Conservation (phyloP, 2,113 vertebrate genomes). For the Oryzias woworae region DNA sequence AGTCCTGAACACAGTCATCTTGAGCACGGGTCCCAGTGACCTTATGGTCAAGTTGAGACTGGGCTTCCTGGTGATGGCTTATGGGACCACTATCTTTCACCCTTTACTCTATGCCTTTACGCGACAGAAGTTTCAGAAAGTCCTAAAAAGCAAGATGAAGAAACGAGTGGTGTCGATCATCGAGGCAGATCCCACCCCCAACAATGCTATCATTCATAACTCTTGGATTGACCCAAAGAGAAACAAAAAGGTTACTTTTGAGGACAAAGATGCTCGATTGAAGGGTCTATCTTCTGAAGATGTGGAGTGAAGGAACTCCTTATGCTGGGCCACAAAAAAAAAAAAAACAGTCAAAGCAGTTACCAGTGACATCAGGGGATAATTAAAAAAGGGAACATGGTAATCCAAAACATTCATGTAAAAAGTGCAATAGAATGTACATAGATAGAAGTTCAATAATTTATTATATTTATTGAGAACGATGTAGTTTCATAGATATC, state of each 20-base stretch:
- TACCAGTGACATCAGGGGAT: slow-evolving; percentile 60
- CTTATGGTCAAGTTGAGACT: slow-evolving; percentile 91
- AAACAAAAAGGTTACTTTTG: slow-evolving; percentile 92
- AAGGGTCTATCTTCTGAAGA: slow-evolving; percentile 91
- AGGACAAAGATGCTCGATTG: slow-evolving; percentile 87
- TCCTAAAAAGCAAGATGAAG: slow-evolving; percentile 99
- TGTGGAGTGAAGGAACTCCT: slow-evolving; percentile 58
- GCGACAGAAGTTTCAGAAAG: slow-evolving; percentile 98
- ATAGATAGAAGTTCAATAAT: slow-evolving; percentile 65
- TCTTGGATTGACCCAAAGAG: slow-evolving; percentile 98
- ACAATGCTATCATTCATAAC: slow-evolving; percentile 95
- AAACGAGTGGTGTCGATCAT: slow-evolving; percentile 97
- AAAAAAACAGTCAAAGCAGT: slow-evolving; percentile 40
- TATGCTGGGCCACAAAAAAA: neutral
- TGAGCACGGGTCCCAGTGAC: slow-evolving; percentile 91
- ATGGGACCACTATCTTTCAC: slow-evolving; percentile 97
- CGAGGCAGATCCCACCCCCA: slow-evolving; percentile 94
- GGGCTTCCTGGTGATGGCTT: slow-evolving; percentile 98
- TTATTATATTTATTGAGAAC: slow-evolving; percentile 80
- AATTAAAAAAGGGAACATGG: slow-evolving; percentile 65
- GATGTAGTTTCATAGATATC: slow-evolving; percentile 74
- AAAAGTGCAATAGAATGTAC: slow-evolving; percentile 67
- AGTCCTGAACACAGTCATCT: slow-evolving; percentile 94
- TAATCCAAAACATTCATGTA: slow-evolving; percentile 73
- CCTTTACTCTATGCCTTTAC: slow-evolving; percentile 97